phyloP scores from a whole-genome alignment of 2,113 vertebrate genomes.

The Phalacrocorax aristotelis region DNA sequence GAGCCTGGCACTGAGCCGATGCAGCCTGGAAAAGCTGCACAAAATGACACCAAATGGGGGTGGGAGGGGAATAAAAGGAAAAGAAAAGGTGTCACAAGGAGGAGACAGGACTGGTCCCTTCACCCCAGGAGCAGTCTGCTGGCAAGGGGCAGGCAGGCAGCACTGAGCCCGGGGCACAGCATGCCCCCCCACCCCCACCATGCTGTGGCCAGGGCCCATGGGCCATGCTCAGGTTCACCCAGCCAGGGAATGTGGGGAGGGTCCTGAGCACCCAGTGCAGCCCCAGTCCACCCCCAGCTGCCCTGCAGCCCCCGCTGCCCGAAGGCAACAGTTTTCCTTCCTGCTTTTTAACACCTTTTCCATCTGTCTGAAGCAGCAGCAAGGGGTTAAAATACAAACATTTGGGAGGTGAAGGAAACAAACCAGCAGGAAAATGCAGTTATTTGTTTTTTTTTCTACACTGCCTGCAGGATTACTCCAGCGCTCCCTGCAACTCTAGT shows the following conservation, averaged over 20 bases:
- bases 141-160: neutral
- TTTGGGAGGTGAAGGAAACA: neutral
- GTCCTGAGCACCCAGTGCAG: neutral
- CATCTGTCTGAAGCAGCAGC: neutral
- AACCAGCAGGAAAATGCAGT: neutral
- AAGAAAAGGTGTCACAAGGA: neutral
- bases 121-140: neutral
- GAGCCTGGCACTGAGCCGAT: neutral
- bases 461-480: neutral
- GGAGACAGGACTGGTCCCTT: neutral
- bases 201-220: accelerated
- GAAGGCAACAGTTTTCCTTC: neutral
- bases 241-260: accelerated
- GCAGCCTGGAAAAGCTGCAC: neutral
- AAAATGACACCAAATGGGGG: neutral
- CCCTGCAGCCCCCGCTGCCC: accelerated
- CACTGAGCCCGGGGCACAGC: accelerated
- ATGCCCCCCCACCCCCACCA: neutral
- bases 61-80: neutral
- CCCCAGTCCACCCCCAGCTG: accelerated
- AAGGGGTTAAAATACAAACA: neutral
- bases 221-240: neutral
- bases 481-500: neutral
- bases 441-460: neutral
- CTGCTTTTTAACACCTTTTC: neutral